A percentile compares a stretch with the other conserved stretches of the same genome.
Evolutionary conservation across 2,888 invertebrate species (phyloP).

Genomic region (Acanthosepion esculentum): DNA sequence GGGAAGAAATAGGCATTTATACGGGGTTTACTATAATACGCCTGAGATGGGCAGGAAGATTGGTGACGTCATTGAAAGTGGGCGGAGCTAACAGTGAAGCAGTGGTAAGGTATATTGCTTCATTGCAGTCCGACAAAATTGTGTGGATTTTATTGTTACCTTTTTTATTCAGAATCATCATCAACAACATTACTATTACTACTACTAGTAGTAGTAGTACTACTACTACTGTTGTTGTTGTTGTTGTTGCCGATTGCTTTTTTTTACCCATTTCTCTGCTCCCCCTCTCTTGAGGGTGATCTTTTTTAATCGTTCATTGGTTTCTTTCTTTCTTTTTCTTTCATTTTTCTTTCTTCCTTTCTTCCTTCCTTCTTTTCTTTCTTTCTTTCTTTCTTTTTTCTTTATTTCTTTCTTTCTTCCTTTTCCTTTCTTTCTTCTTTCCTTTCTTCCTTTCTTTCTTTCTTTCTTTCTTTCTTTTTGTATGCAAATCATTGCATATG

Average conservation of each 20-base stretch:
- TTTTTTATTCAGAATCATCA: no score
- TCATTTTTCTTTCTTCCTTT: background rate
- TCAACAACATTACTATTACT: no score
- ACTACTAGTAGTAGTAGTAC: no score
- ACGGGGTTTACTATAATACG: background rate
- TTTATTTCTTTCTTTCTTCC: background rate
- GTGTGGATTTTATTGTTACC: background rate
- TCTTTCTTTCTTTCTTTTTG: background rate
- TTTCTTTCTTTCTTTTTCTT: background rate
- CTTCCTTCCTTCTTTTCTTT: background rate
- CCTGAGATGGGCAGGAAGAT: background rate
- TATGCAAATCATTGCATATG: no score
- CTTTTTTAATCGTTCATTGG: background rate
- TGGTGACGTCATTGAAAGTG: constrained; percentile 36
- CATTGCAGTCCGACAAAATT: background rate
- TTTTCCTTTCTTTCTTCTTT: no score
- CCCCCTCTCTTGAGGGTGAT: no score
- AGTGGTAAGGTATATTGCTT: background rate
- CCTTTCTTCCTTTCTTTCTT: background rate
- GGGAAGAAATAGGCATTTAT: background rate
- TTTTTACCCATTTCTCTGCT: background rate
- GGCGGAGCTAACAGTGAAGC: constrained; percentile 36
- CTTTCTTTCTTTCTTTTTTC: background rate
- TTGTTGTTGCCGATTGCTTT: background rate
- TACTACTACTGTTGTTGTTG: no score